phyloP scores from a whole-genome alignment of 1,140 invertebrate genomes.

The Tribolium castaneum region DNA sequence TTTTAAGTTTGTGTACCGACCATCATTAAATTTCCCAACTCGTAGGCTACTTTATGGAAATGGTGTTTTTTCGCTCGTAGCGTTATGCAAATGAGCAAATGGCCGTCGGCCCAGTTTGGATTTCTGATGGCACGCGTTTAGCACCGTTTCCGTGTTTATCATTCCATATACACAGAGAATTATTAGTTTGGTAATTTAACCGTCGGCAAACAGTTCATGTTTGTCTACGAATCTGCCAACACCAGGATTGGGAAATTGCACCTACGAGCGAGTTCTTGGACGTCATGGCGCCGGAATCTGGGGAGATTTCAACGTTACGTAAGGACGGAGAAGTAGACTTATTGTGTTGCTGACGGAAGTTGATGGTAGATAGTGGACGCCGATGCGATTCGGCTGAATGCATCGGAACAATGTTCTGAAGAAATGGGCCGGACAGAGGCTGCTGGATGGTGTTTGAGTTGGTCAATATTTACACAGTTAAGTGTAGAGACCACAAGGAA shows the following conservation, averaged over 20 bases:
- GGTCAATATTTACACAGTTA: neutral
- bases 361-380: conserved; percentile 6
- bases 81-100: conserved; percentile 15
- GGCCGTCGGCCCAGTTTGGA: conserved; percentile 1
- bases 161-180: neutral
- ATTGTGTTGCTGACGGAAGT: conserved; percentile 25
- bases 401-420: conserved; percentile 13
- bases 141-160: conserved; percentile 7
- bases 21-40: neutral
- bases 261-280: conserved; percentile 4
- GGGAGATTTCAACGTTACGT: neutral
- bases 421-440: neutral
- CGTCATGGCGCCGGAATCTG: neutral
- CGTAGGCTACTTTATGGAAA: neutral
- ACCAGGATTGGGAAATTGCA: conserved; percentile 1
- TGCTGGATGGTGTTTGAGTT: neutral
- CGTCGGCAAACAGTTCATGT: conserved; percentile 15
- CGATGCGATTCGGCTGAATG: conserved; percentile 13
- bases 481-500: neutral
- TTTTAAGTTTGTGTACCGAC: neutral
- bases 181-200: conserved; percentile 24
- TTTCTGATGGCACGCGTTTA: conserved; percentile 3
- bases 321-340: neutral
- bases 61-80: neutral
- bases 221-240: conserved; percentile 1